A percentile compares a stretch with the other conserved stretches of the same genome.
phyloP scores from a whole-genome alignment of 2,113 vertebrate species.

The Acanthisitta chloris region DNA sequence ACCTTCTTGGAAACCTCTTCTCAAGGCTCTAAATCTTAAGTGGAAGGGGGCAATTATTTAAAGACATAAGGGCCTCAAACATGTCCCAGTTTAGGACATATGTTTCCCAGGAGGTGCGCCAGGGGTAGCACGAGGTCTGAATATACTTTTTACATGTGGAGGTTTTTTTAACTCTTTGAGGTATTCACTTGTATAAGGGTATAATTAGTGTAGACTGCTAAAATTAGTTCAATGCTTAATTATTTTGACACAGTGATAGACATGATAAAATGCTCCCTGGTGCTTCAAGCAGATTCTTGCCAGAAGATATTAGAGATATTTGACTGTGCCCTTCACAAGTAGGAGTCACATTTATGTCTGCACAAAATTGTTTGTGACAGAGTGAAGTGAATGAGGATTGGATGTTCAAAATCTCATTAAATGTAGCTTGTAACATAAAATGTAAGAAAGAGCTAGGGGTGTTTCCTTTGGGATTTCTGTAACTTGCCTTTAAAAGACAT shows the following conservation, averaged over 20 bases:
- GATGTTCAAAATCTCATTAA: neutral
- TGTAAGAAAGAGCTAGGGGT: neutral
- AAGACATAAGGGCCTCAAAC: neutral
- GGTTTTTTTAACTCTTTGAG: neutral
- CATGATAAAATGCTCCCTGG: neutral
- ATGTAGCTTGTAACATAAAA: neutral
- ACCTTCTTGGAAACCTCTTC: neutral
- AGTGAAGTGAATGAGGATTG: neutral
- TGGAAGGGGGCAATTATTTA: neutral
- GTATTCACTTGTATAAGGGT: neutral
- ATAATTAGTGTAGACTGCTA: neutral
- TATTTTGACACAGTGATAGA: neutral
- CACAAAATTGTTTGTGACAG: neutral
- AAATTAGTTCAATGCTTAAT: neutral
- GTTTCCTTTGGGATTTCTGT: neutral
- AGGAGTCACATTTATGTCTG: neutral
- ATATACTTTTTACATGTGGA: neutral
- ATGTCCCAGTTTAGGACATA: neutral
- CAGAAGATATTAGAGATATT: neutral
- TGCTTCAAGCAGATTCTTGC: neutral
- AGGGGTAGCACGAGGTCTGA: neutral
- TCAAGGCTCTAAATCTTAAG: neutral
- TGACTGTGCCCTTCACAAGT: neutral
- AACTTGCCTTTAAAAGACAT: neutral
- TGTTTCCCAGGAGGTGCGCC: neutral